Evolutionary conservation across 2,113 vertebrate species (phyloP).

Genomic region (Isichthys henryi): DNA sequence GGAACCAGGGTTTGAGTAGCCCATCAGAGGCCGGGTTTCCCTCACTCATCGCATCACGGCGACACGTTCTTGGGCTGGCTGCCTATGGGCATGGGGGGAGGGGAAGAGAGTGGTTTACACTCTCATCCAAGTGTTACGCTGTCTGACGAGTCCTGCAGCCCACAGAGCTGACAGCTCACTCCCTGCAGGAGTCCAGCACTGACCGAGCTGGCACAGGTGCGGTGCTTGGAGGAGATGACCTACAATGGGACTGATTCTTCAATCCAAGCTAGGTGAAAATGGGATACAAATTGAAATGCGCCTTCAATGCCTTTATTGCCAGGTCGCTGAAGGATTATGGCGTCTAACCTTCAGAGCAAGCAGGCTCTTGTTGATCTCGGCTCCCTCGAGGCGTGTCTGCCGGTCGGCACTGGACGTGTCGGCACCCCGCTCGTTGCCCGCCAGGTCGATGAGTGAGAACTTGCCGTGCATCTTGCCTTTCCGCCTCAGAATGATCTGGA

Average conservation of each 20-base stretch:
- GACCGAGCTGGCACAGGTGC: background rate
- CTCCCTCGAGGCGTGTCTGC: slow-evolving; percentile 91
- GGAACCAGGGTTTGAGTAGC: background rate
- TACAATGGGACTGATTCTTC: background rate
- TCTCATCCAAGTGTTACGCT: background rate
- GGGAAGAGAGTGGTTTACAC: background rate
- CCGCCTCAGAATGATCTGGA: slow-evolving; percentile 90
- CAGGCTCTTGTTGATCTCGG: slow-evolving; percentile 98
- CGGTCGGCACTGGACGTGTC: slow-evolving; percentile 95
- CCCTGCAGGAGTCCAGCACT: background rate
- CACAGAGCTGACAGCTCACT: background rate
- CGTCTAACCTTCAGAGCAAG: slow-evolving; percentile 88
- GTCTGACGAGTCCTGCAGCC: background rate
- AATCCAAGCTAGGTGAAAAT: background rate
- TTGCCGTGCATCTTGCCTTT: slow-evolving; percentile 95
- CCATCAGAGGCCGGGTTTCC: background rate
- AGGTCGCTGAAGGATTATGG: background rate
- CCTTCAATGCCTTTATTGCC: background rate
- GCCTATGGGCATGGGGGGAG: background rate
- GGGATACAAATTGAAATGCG: background rate
- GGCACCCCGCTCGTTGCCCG: slow-evolving; percentile 93
- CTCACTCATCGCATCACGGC: background rate
- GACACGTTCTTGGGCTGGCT: background rate
- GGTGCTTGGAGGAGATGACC: background rate
- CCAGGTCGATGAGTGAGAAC: slow-evolving; percentile 96